These are phyloP conservation scores for Gallirallus australis DNA, from an alignment of 2,797 vertebrate genomes.

Conservation along the genomic window DNA sequence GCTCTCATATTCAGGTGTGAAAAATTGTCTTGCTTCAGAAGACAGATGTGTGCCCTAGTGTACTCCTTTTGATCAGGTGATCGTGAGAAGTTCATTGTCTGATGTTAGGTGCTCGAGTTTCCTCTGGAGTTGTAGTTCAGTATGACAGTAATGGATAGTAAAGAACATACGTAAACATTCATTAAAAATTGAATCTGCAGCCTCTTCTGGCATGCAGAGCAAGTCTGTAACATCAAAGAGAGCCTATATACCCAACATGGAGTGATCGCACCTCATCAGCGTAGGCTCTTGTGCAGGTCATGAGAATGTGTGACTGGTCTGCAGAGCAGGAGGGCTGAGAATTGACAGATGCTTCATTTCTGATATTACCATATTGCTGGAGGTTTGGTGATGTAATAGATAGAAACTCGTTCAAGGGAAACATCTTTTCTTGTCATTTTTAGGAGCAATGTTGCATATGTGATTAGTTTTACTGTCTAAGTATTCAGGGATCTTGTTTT, in stretches of 20 bases:
- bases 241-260: accelerated
- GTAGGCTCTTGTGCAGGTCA: background rate
- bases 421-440: background rate
- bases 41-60: background rate
- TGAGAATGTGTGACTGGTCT: background rate
- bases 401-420: background rate
- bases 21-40: background rate
- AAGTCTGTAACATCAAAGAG: background rate
- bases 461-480: background rate
- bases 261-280: background rate
- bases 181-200: background rate
- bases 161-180: background rate
- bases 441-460: background rate
- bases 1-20: background rate
- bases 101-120: background rate
- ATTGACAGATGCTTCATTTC: background rate
- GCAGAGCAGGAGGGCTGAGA: background rate
- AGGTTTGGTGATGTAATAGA: background rate
- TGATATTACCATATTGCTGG: background rate
- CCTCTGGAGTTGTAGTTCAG: background rate
- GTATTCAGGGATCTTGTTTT: background rate
- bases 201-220: background rate
- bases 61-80: background rate
- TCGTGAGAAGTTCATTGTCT: background rate
- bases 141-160: background rate